Evolutionary conservation across 2,113 vertebrate species (phyloP).

Genomic region (Piaya cayana): DNA sequence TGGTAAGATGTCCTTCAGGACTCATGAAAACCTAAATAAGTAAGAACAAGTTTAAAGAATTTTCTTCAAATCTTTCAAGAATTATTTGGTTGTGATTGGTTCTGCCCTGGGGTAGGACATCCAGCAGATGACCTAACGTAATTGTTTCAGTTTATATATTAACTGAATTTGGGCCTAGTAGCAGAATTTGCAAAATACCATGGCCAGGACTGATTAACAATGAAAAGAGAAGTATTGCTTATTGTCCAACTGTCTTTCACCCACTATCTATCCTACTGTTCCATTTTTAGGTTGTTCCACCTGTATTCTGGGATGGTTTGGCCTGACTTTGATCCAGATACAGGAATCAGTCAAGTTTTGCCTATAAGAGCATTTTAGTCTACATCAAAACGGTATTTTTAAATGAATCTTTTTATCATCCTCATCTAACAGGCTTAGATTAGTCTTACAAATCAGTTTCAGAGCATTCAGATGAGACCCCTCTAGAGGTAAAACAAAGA

Average conservation of each 20-base stretch:
- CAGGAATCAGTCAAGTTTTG: background rate
- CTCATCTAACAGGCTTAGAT: rapidly evolving
- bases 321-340: background rate
- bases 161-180: background rate
- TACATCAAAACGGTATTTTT: background rate
- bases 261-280: rapidly evolving
- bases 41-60: background rate
- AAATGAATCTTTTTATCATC: background rate
- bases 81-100: background rate
- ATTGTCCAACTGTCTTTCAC: no score
- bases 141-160: background rate
- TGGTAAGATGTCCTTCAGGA: background rate
- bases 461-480: background rate
- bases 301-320: rapidly evolving
- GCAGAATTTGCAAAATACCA: rapidly evolving
- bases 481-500: background rate
- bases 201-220: rapidly evolving
- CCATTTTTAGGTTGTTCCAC: background rate
- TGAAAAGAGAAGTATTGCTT: background rate
- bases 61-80: background rate
- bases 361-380: background rate
- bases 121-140: background rate
- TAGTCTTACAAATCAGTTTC: background rate
- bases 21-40: background rate
- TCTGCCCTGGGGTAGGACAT: background rate